phyloP scores from a whole-genome alignment of 2,113 vertebrate genomes.

The Phyllostomus discolor region DNA sequence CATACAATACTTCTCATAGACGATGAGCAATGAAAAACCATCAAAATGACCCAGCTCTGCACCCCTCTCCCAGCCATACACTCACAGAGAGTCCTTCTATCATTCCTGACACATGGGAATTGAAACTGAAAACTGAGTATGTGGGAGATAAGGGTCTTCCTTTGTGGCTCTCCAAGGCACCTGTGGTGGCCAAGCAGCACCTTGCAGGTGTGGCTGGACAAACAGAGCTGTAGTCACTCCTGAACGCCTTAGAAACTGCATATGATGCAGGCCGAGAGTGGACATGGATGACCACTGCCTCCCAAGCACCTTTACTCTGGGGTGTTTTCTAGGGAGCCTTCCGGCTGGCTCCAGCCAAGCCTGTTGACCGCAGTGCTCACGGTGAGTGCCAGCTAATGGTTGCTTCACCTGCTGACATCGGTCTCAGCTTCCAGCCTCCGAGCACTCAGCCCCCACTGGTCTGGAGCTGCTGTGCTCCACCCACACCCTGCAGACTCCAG shows the following conservation, averaged over 20 bases:
- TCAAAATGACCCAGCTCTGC: not conserved
- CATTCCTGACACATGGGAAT: not conserved
- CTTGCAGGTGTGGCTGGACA: too few species aligned
- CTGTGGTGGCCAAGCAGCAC: rapidly evolving
- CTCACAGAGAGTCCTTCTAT: rapidly evolving
- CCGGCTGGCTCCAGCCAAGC: not conserved
- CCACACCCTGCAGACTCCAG: not conserved
- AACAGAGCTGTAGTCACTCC: not conserved
- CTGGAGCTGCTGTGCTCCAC: not conserved
- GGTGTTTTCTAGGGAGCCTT: not conserved
- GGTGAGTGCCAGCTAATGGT: not conserved
- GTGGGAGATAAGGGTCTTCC: not conserved
- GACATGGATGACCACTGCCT: rapidly evolving
- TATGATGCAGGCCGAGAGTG: rapidly evolving
- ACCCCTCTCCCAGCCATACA: not conserved
- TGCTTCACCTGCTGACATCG: rapidly evolving
- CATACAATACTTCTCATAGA: rapidly evolving
- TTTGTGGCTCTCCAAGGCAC: not conserved
- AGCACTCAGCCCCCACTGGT: not conserved
- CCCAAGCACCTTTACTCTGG: not conserved
- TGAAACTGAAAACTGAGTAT: not conserved
- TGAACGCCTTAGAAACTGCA: not conserved
- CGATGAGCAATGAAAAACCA: not conserved
- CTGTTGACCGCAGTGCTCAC: rapidly evolving
- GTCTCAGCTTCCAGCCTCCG: not conserved